These are phyloP conservation scores for Ictalurus furcatus DNA, from an alignment of 2,113 vertebrate species.

Conservation along the genomic window DNA sequence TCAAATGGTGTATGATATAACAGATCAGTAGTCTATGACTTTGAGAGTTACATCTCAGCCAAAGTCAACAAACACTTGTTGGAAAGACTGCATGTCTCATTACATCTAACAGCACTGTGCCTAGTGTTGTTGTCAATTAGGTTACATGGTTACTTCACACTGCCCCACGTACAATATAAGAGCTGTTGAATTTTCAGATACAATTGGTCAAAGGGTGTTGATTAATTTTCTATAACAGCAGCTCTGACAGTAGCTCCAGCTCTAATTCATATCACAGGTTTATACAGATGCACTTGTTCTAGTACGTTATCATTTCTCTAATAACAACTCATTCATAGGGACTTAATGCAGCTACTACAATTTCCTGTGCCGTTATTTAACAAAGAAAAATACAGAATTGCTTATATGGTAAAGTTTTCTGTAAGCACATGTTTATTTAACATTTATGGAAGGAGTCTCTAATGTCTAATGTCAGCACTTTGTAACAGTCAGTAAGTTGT, in stretches of 20 bases:
- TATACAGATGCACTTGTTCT: background rate
- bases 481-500: background rate
- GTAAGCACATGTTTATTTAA: background rate
- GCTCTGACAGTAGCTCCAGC: background rate
- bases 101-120: background rate
- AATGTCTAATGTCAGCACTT: background rate
- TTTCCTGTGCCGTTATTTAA: background rate
- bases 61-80: slow-evolving; percentile 14
- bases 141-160: slow-evolving; percentile 25
- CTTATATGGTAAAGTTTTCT: background rate
- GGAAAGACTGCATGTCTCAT: slow-evolving; percentile 8
- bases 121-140: background rate
- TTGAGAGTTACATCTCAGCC: slow-evolving; percentile 1
- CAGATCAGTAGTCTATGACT: slow-evolving; percentile 23
- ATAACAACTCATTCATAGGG: background rate
- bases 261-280: background rate
- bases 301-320: background rate
- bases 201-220: too few relatives aligned
- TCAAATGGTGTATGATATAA: slow-evolving; percentile 18
- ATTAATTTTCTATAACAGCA: background rate
- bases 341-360: background rate
- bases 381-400: background rate
- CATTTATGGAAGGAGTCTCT: background rate
- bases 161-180: background rate
- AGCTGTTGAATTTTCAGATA: background rate